Base-by-base conservation (phyloP, 2,113 vertebrate genomes). In the Lagenorhynchus albirostris region DNA sequence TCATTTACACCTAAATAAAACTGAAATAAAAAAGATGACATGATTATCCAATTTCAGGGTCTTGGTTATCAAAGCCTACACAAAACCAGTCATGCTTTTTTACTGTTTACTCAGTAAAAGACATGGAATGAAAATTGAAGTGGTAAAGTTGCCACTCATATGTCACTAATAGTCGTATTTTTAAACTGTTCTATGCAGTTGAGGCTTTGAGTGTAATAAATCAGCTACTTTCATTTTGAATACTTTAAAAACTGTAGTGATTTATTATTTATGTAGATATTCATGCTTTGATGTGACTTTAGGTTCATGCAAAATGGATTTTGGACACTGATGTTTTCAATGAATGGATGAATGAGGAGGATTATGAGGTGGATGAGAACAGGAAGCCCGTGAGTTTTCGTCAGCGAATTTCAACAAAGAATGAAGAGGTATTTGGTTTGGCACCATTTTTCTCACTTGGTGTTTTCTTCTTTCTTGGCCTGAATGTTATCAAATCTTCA, bases 261-360 rank as follows among this genome's bases (percentile, higher is more conserved):
- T 73, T 91, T 81, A 38, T 94, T 94, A 44, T 71, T 74, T 91
- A 65, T 70, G 20, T 91, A 14, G 21, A 0, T 3, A 36, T 33
- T 87, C 25, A 9, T 81, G 0, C 0, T 67, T 88, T 36, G n/a
- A 47, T 53, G 5, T 73, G 38, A 10, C 81, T 97, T 85, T 83
- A 99, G 99, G 99, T 99, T 47, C 99, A 99, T 13, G 99, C 99
- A 84, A 99, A 99, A 97, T 99, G 99, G 99, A 99, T 99, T 96
- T 97, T 99, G 98, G 99, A 99, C 98, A 99, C 99, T 0, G 99
- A 99, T 18, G 71, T 99, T 63, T 99, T 99, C 98, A 99, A 99
- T 8, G 99, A 99, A 95, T 99, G 99, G 99, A 99, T 99, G 99
- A 99, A 99, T 26, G 99, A 99, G 83, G 99, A 99, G 95, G 99